Conservation (phyloP, 2,113 vertebrate species). For the Bettongia penicillata region DNA sequence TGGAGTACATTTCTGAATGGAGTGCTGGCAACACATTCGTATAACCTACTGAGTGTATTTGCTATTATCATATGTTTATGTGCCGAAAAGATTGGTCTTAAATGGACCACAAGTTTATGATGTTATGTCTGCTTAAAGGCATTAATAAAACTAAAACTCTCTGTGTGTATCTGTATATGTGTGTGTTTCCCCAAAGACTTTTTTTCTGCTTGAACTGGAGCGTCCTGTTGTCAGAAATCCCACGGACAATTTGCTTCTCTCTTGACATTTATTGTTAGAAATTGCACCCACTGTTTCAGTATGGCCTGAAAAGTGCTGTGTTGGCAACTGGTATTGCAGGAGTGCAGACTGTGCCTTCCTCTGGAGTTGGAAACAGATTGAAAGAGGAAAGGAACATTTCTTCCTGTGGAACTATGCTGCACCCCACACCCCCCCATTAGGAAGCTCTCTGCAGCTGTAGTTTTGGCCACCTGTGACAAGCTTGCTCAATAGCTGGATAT, state of each 20-base stretch:
- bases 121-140: background rate
- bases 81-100: slow-evolving; percentile 32
- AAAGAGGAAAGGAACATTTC: slow-evolving; percentile 84
- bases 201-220: slow-evolving; percentile 37
- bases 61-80: slow-evolving; percentile 26
- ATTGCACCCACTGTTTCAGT: slow-evolving; percentile 55
- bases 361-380: slow-evolving; percentile 83
- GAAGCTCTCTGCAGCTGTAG: slow-evolving; percentile 88
- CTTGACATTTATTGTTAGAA: slow-evolving; percentile 50
- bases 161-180: background rate
- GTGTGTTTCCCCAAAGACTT: slow-evolving; percentile 20
- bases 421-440: slow-evolving; percentile 79
- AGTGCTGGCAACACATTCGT: background rate
- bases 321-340: slow-evolving; percentile 72
- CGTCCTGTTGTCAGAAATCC: slow-evolving; percentile 20
- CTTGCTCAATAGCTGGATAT: slow-evolving; percentile 93
- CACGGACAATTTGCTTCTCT: slow-evolving; percentile 53
- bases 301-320: slow-evolving; percentile 76
- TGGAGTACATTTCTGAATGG: background rate
- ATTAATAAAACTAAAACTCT: slow-evolving; percentile 38
- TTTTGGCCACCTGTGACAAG: slow-evolving; percentile 85
- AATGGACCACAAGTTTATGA: slow-evolving; percentile 32
- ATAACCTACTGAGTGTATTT: background rate
- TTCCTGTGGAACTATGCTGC: slow-evolving; percentile 87
- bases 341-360: slow-evolving; percentile 74